Conservation (phyloP, 2,888 invertebrate species). For the Pristionchus entomophagus region DNA sequence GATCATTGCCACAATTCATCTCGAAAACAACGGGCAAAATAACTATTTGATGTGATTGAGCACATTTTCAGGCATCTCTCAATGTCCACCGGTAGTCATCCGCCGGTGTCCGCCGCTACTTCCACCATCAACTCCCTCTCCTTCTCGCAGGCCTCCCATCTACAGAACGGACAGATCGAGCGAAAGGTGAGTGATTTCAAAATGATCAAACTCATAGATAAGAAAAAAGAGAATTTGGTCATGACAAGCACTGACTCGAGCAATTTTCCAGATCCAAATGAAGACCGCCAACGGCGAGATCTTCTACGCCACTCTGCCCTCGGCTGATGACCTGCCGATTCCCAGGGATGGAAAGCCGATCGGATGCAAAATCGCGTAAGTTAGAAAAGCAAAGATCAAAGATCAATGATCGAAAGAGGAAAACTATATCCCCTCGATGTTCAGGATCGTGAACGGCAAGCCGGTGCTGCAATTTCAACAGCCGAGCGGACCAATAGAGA, state of each 20-base stretch:
- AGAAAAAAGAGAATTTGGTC: background rate
- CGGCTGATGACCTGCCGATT: slow-evolving; percentile 5
- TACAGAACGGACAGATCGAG: background rate
- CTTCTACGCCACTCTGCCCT: slow-evolving; percentile 25
- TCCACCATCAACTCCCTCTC: background rate
- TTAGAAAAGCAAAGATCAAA: too few species aligned
- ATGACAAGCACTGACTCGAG: background rate
- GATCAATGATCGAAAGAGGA: background rate
- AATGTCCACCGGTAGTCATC: background rate
- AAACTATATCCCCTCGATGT: background rate
- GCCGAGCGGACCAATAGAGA: slow-evolving; percentile 19
- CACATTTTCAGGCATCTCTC: slow-evolving; percentile 18
- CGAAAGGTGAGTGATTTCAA: background rate
- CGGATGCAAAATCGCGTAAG: slow-evolving; percentile 24
- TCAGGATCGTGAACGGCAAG: slow-evolving; percentile 27
- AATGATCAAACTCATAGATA: background rate
- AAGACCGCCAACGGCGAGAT: background rate
- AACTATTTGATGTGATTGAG: background rate
- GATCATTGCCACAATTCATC: too few species aligned
- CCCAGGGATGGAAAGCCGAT: slow-evolving; percentile 12
- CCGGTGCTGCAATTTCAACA: slow-evolving; percentile 9
- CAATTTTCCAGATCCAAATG: slow-evolving; percentile 34
- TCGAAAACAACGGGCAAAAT: too few species aligned
- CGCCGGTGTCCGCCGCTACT: background rate
- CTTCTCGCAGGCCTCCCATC: background rate